Conservation (phyloP, 2,888 invertebrate genomes). For the Leptinotarsa haldemani region DNA sequence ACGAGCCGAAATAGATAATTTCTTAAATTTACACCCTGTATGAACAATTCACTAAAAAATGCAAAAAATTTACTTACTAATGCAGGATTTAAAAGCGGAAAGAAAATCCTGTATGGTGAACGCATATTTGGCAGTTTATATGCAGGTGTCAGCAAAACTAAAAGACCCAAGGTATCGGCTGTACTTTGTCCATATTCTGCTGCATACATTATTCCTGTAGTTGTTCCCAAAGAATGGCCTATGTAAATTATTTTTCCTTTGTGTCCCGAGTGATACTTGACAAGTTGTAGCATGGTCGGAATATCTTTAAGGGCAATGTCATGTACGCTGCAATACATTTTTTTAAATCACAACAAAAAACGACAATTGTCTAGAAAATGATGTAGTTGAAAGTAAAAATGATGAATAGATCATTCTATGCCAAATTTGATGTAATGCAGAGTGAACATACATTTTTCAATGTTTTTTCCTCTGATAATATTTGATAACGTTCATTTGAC, state of each 20-base stretch:
- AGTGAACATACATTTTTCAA: too few relatives aligned
- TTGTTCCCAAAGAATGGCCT: constrained; percentile 73
- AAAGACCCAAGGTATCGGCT: constrained; percentile 66
- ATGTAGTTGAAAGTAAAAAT: too few relatives aligned
- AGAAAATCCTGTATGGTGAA: constrained; percentile 74
- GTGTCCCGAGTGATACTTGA: constrained; percentile 64
- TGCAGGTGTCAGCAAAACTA: constrained; percentile 70
- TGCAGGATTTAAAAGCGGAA: constrained; percentile 68
- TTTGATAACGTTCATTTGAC: too few relatives aligned
- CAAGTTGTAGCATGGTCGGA: constrained; percentile 70
- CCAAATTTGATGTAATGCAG: too few relatives aligned
- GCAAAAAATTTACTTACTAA: constrained; percentile 47
- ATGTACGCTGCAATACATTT: constrained; percentile 70
- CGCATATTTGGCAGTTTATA: constrained; percentile 69
- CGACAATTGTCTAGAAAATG: too few relatives aligned
- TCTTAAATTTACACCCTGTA: too few relatives aligned
- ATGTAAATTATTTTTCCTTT: constrained; percentile 66
- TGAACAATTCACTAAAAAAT: not conserved
- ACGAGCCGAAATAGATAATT: too few relatives aligned
- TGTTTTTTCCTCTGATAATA: too few relatives aligned
- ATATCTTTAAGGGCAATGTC: constrained; percentile 72
- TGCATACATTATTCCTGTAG: constrained; percentile 70
- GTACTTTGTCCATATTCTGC: constrained; percentile 70
- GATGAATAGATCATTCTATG: too few relatives aligned
- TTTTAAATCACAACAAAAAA: too few relatives aligned